phyloP scores from a whole-genome alignment of 2,113 vertebrate genomes.

The Vulpes vulpes region DNA sequence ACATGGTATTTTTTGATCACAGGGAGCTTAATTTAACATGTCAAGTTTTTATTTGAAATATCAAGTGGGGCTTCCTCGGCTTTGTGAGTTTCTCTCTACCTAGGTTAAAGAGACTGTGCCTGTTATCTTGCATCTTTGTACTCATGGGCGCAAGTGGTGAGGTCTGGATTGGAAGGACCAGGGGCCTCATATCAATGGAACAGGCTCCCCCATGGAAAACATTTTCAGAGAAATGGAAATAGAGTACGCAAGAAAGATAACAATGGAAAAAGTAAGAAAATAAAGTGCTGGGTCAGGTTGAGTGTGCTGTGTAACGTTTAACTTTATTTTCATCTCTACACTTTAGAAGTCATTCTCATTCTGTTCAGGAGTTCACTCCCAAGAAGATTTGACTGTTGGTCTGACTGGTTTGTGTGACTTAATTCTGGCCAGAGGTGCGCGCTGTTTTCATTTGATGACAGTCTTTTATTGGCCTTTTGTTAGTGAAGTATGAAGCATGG shows the following conservation, averaged over 20 bases:
- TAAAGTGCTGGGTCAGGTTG: neutral
- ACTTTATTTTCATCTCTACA: neutral
- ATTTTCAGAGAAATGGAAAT: neutral
- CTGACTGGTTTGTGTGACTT: neutral
- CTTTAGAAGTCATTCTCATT: neutral
- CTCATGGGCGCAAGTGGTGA: neutral
- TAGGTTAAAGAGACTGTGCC: neutral
- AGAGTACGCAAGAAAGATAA: neutral
- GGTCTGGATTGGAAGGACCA: neutral
- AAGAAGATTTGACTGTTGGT: neutral
- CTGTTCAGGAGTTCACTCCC: neutral
- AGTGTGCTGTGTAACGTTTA: neutral
- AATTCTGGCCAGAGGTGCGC: neutral
- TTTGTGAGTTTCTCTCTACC: neutral
- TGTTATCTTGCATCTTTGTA: neutral
- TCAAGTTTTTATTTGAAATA: conserved; percentile 25
- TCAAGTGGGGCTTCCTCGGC: neutral
- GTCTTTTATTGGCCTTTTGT: conserved; percentile 36
- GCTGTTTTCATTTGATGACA: neutral
- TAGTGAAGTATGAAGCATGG: neutral
- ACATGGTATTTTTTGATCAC: neutral
- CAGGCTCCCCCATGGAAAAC: neutral
- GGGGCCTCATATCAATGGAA: neutral
- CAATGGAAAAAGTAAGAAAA: conserved; percentile 6
- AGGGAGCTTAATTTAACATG: neutral